Base-by-base conservation (phyloP, 2,888 invertebrate species). In the Smittia sp. region DNA sequence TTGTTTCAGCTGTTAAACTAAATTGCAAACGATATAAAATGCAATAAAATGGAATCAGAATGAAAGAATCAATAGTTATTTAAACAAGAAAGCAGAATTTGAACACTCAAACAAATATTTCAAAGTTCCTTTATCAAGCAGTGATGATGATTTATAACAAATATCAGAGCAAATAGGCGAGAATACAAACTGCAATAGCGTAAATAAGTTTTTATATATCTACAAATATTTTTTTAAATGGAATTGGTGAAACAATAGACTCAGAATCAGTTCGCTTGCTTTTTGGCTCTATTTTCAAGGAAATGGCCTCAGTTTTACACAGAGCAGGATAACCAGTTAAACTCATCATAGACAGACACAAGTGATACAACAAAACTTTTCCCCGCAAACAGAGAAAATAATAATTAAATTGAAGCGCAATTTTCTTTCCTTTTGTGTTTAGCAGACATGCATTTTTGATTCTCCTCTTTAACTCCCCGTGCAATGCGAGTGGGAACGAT, bases 101-200 rank as follows among this genome's bases (percentile, higher is more conserved):
- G 22, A 58, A n/a, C 6, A 38, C n/a, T 15, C 15, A 46, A 11
- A n/a, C 46, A 46, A 46, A 46, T n/a, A 46, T 46, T 46, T 46
- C 58, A 58, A 58, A 58, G 58, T 58, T 58, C 58, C 58, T 58
- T 58, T 22, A 58, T 58, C n/a, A 58, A 58, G n/a, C 58, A 58
- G 58, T 58, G 58, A 58, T 58, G 58, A 20, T 58, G 9, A 13
- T 58, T 20, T 22, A 18, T 3, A 58, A 18, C 18, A 13, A 18
- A 7, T 52, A 58, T 3, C 7, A 58, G 58, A 58, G 22, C 1
- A 46, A 46, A 46, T n/a, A 46, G 15, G 15, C 15, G 11, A 46
- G n/a, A 46, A 46, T 15, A 46, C 11, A 46, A 32, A 32, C 32
- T 32, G 32, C 46, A 58, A 58, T 58, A 58, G 58, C 58, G 22